Evolutionary conservation across 1,140 invertebrate genomes (phyloP), one percentile per base, ranked within the genome.

Genomic region (Drosophila albomicans): DNA sequence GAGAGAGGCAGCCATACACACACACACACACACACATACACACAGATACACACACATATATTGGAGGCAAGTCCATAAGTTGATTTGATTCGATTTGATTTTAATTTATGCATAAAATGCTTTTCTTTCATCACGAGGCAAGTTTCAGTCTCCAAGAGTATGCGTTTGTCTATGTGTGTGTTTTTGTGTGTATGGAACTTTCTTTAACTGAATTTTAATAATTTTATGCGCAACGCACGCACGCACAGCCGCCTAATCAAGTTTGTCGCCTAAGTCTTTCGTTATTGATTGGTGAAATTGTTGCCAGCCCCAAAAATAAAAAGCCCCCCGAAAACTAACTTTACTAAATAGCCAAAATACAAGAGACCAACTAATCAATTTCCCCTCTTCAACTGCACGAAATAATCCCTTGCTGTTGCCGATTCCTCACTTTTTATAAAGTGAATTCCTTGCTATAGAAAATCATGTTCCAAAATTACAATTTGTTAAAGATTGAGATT

Each of bases 131-230:
- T 88, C 85, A 85, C 68, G 85, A 78, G 70, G 52, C 81, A 35
- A 78, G 74, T 81, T 75, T 78, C 15, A n/a, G 52, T 54, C 45
- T 30, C 46, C 46, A 48, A 48, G 64, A 20, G 30, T 46, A 38
- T 11, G 35, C 7, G 32, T 32, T 32, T 30, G 28, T 32, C 25
- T 69, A 16, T 16, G 6, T 48, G 45, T 45, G 20, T 56, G 45
- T 74, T 13, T 57, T 35, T 30, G 54, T 58, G 43, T 48, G 28
- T 35, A 35, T 54, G 85, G 71, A 89, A 89, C 85, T 89, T 89
- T 89, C 85, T 89, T 89, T 89, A 89, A 89, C 78, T 89, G 78
- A 90, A 89, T 90, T 89, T 89, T 89, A 89, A 90, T 89, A 89
- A 89, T 89, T 89, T 89, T 85, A 89, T 89, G 85, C 85, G 71